phyloP scores from a whole-genome alignment of 2,113 vertebrate species.

The Pandion haliaetus region DNA sequence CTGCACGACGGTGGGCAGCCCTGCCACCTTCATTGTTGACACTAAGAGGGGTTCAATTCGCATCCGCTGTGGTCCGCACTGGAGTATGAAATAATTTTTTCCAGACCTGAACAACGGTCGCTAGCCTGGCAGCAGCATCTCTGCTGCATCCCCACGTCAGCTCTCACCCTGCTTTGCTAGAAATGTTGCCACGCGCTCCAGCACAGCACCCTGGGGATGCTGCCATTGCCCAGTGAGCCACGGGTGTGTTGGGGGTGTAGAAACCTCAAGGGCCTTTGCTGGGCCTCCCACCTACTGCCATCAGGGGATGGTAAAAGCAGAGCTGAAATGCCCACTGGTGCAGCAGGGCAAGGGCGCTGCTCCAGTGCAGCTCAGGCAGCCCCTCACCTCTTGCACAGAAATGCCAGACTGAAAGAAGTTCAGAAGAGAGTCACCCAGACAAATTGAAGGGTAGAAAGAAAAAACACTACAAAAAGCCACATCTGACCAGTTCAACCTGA shows the following conservation, averaged over 20 bases:
- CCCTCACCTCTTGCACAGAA: not conserved
- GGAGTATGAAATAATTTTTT: not conserved
- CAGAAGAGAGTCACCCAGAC: not conserved
- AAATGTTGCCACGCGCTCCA: accelerated
- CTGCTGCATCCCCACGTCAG: not conserved
- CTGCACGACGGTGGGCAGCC: not conserved
- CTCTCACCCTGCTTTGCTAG: not conserved
- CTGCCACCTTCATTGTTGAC: not conserved
- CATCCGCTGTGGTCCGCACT: not conserved
- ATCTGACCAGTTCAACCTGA: not conserved
- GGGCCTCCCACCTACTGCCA: not conserved
- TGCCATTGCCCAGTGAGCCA: not conserved
- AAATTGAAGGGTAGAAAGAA: not conserved
- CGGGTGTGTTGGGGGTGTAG: not conserved
- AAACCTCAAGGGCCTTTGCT: not conserved
- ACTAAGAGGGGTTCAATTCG: accelerated
- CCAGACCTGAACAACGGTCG: not conserved
- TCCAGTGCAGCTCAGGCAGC: not conserved
- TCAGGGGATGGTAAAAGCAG: not conserved
- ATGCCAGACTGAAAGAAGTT: not conserved
- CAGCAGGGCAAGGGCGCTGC: not conserved
- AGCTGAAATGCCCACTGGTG: not conserved
- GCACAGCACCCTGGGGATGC: not conserved
- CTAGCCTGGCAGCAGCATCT: not conserved
- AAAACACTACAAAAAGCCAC: not conserved